These are phyloP conservation scores for Omphaloscelis lunosa DNA, from an alignment of 2,888 invertebrate species.

Conservation along the genomic window DNA sequence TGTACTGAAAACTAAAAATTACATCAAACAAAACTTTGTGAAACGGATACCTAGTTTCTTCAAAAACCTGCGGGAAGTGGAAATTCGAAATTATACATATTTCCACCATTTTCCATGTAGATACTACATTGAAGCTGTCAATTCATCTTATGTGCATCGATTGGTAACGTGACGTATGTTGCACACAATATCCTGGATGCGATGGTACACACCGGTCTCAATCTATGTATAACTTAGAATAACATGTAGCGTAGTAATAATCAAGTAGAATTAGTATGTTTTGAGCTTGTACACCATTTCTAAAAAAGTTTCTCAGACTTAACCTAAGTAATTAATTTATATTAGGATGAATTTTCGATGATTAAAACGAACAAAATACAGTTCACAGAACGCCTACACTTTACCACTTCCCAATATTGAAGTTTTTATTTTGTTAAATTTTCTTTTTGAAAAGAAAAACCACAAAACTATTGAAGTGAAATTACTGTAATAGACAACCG, in stretches of 20 bases:
- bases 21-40: background rate
- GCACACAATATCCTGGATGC: constrained; percentile 6
- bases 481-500: background rate
- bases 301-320: background rate
- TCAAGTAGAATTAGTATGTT: background rate
- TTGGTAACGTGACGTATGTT: constrained; percentile 7
- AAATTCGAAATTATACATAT: background rate
- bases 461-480: background rate
- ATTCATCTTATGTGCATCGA: constrained; percentile 10
- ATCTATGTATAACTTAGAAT: background rate
- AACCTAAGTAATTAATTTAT: constrained; percentile 1
- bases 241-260: background rate
- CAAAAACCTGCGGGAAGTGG: background rate
- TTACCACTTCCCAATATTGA: background rate
- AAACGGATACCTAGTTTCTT: background rate
- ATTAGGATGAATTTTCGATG: background rate
- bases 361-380: background rate
- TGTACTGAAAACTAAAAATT: background rate
- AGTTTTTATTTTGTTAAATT: background rate
- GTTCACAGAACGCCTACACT: too few relatives aligned
- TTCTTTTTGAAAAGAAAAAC: background rate
- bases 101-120: background rate
- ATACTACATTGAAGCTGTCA: constrained; percentile 11
- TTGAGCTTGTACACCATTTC: background rate
- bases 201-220: background rate